These are phyloP conservation scores for Sebastes diploproa DNA, from an alignment of 2,797 vertebrate species.

Conservation along the genomic window DNA sequence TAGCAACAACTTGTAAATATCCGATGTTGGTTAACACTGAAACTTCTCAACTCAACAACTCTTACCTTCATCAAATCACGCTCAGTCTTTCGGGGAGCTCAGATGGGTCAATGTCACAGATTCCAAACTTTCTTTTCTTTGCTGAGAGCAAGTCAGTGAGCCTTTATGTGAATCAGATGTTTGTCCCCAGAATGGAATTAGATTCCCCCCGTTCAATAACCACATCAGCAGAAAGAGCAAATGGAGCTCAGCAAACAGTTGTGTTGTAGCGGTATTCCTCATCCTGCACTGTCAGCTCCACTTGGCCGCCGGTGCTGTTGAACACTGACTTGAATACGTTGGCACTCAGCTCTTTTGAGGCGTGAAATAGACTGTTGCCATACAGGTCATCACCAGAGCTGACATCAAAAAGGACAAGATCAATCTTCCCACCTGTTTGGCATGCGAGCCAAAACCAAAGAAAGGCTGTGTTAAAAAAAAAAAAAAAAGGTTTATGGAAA, in stretches of 20 bases:
- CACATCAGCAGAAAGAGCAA: conserved; percentile 52
- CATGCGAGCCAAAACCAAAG: neutral
- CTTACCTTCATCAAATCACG: neutral
- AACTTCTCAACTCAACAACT: neutral
- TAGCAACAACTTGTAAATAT: neutral
- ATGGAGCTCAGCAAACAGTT: conserved; percentile 34
- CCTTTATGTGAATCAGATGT: conserved; percentile 51
- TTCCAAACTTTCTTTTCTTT: conserved; percentile 7
- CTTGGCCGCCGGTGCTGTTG: conserved; percentile 34
- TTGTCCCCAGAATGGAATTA: conserved; percentile 54
- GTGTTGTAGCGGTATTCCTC: conserved; percentile 42
- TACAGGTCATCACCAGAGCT: conserved; percentile 31
- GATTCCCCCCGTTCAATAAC: conserved; percentile 44
- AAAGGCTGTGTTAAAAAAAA: neutral
- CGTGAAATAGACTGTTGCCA: conserved; percentile 56
- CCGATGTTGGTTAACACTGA: neutral
- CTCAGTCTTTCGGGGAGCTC: neutral
- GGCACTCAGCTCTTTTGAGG: conserved; percentile 36
- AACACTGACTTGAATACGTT: conserved; percentile 40
- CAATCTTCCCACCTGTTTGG: conserved; percentile 21
- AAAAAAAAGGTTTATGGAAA: neutral
- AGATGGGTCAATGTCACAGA: conserved; percentile 5
- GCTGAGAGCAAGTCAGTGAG: conserved; percentile 26
- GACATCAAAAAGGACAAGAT: conserved; percentile 22
- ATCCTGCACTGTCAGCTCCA: conserved; percentile 55